Evolutionary conservation across 2,113 vertebrate genomes (phyloP).

Genomic region (Microtus richardsoni): DNA sequence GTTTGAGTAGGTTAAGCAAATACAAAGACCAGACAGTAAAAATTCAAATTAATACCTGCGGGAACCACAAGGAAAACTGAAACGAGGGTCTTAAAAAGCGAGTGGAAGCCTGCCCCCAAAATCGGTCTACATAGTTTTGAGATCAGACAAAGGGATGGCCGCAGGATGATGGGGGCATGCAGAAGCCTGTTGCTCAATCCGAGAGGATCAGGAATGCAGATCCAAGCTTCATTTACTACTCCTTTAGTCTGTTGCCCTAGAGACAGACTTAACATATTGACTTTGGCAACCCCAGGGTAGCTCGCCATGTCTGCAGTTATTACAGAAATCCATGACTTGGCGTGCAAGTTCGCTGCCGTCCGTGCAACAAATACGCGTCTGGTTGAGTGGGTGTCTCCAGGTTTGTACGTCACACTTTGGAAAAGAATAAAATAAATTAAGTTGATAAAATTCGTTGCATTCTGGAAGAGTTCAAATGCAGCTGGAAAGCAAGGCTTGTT

Average conservation of each 20-base stretch:
- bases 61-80: slow-evolving; percentile 25
- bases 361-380: not conserved
- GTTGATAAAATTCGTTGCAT: not conserved
- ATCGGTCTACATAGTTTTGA: slow-evolving; percentile 10
- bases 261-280: slow-evolving; percentile 77
- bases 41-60: not conserved
- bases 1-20: not conserved
- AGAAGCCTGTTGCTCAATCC: slow-evolving; percentile 73
- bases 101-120: not conserved
- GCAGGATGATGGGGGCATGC: slow-evolving; percentile 31
- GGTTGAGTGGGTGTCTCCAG: slow-evolving; percentile 25
- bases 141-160: slow-evolving; percentile 65
- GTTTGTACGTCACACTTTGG: slow-evolving; percentile 20
- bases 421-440: slow-evolving; percentile 14
- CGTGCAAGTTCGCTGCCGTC: slow-evolving; percentile 31
- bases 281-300: slow-evolving; percentile 67
- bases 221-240: slow-evolving; percentile 68
- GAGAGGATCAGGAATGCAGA: slow-evolving; percentile 68
- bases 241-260: slow-evolving; percentile 77
- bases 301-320: slow-evolving; percentile 57
- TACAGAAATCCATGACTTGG: slow-evolving; percentile 66
- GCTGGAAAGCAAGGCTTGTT: not conserved
- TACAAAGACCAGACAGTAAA: not conserved
- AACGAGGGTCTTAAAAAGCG: not conserved
- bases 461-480: slow-evolving; percentile 2